Base-by-base conservation (phyloP, 2,113 vertebrate species). In the Anarhynchus alexandrinus region DNA sequence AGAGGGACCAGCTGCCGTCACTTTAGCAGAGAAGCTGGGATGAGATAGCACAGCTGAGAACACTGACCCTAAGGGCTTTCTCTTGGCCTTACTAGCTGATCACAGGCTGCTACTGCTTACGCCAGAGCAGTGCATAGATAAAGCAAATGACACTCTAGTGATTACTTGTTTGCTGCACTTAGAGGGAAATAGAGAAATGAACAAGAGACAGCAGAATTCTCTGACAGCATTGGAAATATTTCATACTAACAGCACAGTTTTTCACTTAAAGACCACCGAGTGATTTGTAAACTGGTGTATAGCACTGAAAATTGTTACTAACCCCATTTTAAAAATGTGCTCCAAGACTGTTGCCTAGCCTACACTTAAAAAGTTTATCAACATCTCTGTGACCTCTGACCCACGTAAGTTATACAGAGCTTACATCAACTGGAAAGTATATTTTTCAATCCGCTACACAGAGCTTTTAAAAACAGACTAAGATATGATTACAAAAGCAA, bases 221-320 rank as follows among this genome's bases (percentile, higher is more conserved):
- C 15, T 2, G 6, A 18, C 3, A 34, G 27, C 26, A 67, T 1
- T 8, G 2, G 43, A 64, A 51, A n/a, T 9, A 10, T 0, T 5
- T 38, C 43, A 17, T 13, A 17, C 4, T 9, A 32, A 21, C 10
- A 65, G 49, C 47, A 27, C 4, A 8, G 49, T 13, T 47, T 89
- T 51, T 57, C 69, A 51, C 34, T 43, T 49, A 20, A 42, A 59
- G 30, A 52, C 51, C 54, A 45, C 27, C 7, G 19, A 36, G 38
- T 10, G 59, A n/a, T 65, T 54, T 22, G 10, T 52, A n/a, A 84
- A n/a, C 5, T 38, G 40, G 21, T 55, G 61, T 27, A 23, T 11
- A 70, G 29, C 30, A 38, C 49, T 43, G 9, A 61, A 73, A 70
- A 57, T 14, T 22, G 20, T 66, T 57, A 38, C 26, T 38, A 40